Evolutionary conservation across 2,113 vertebrate species (phyloP).

Genomic region (Ptilorrhoa leucosticta): DNA sequence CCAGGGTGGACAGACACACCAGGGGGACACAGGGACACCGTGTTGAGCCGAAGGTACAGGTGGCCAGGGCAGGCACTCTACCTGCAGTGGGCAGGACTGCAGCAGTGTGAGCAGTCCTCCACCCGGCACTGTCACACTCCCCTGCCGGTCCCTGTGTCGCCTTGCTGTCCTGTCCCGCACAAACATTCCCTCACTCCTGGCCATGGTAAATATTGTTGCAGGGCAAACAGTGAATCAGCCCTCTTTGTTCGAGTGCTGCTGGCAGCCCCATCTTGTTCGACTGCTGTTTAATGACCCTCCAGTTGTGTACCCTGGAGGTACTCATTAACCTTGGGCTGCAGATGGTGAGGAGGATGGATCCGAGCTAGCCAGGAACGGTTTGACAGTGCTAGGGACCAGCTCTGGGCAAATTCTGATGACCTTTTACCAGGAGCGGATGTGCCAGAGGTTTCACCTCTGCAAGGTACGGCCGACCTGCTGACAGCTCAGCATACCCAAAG

Average conservation of each 20-base stretch:
- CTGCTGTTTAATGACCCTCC: conserved; percentile 70
- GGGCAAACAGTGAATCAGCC: conserved; percentile 69
- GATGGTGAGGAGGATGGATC: conserved; percentile 47
- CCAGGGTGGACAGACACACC: not conserved
- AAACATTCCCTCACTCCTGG: conserved; percentile 58
- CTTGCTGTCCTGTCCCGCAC: not conserved
- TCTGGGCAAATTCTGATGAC: conserved; percentile 12
- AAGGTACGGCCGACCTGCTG: not conserved
- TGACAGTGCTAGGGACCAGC: not conserved
- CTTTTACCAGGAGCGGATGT: conserved; percentile 9
- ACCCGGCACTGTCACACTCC: not conserved
- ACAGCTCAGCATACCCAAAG: not conserved
- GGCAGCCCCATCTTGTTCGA: conserved; percentile 53
- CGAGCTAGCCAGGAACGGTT: not conserved
- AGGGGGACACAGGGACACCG: not conserved
- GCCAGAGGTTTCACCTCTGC: conserved; percentile 17
- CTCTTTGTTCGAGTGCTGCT: conserved; percentile 51
- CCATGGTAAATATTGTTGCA: conserved; percentile 63
- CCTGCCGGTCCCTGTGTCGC: not conserved
- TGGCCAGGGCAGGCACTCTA: not conserved
- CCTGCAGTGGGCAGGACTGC: not conserved
- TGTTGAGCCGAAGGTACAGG: not conserved
- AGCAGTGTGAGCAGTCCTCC: not conserved
- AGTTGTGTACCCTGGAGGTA: conserved; percentile 67
- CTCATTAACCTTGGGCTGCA: conserved; percentile 65